These are phyloP conservation scores for Triops longicaudatus DNA, from an alignment of 1,140 invertebrate species.

Conservation along the genomic window DNA sequence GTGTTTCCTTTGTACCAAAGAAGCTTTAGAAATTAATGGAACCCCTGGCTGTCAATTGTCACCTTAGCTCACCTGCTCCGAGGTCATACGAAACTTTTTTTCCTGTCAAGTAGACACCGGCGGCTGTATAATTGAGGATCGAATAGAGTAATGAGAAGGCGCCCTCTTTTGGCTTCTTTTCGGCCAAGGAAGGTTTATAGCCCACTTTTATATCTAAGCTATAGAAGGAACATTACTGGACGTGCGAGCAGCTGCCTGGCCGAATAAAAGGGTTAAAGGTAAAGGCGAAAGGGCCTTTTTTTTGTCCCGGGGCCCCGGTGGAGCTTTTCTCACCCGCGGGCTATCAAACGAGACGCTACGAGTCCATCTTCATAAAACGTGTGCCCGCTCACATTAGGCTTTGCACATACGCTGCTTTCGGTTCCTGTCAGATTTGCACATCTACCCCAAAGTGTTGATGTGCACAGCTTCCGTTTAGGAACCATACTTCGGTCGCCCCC, in stretches of 20 bases:
- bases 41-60: neutral
- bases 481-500: too few species aligned
- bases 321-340: too few species aligned
- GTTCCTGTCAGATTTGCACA: neutral
- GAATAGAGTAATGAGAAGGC: constrained; percentile 1
- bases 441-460: too few species aligned
- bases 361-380: neutral
- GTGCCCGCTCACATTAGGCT: neutral
- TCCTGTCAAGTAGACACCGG: too few species aligned
- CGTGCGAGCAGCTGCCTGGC: neutral
- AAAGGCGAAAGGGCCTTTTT: neutral
- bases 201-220: neutral
- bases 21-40: neutral
- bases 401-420: neutral
- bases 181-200: neutral
- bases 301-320: too few species aligned
- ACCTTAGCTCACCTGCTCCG: neutral
- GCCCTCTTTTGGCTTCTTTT: neutral
- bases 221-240: too few species aligned
- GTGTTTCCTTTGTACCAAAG: neutral
- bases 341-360: neutral
- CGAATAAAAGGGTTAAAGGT: neutral
- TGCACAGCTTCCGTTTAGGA: too few species aligned
- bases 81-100: too few species aligned
- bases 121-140: neutral